These are phyloP conservation scores for Malacoctenus gilli DNA, from an alignment of 2,797 vertebrate genomes.

Conservation along the genomic window DNA sequence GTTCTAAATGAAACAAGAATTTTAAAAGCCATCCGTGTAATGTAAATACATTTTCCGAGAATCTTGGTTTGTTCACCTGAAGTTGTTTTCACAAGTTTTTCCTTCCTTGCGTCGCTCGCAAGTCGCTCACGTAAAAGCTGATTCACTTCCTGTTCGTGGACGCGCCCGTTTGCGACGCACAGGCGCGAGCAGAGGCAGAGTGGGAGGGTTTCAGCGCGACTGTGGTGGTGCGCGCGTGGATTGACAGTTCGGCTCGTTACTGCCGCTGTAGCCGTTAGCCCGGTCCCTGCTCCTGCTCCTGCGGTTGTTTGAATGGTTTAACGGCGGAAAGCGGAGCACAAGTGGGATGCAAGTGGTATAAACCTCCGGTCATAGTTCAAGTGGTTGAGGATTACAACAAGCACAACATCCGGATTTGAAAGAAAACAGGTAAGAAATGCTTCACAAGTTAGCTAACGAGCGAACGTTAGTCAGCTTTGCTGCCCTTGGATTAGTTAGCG, in stretches of 20 bases:
- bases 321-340: conserved; percentile 12
- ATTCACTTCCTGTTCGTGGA: conserved; percentile 21
- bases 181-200: conserved; percentile 11
- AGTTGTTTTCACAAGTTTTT: conserved; percentile 24
- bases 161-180: conserved; percentile 15
- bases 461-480: conserved; percentile 36
- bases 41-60: fast-evolving
- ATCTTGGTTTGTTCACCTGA: conserved; percentile 35
- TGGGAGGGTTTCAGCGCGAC: conserved; percentile 6
- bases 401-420: not conserved
- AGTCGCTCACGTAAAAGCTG: too few relatives aligned
- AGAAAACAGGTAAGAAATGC: conserved; percentile 54
- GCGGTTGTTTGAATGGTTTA: conserved; percentile 48
- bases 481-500: conserved; percentile 75
- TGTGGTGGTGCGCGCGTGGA: too few relatives aligned
- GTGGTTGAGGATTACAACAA: not conserved
- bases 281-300: not conserved
- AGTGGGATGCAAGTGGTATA: conserved; percentile 53
- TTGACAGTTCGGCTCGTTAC: too few relatives aligned
- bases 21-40: too few relatives aligned
- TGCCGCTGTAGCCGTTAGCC: conserved; percentile 40
- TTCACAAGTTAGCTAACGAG: not conserved
- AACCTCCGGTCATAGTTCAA: conserved; percentile 5
- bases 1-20: fast-evolving
- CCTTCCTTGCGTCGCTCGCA: not conserved